phyloP scores from a whole-genome alignment of 1,140 invertebrate genomes.

The Chrysopa pallens region DNA sequence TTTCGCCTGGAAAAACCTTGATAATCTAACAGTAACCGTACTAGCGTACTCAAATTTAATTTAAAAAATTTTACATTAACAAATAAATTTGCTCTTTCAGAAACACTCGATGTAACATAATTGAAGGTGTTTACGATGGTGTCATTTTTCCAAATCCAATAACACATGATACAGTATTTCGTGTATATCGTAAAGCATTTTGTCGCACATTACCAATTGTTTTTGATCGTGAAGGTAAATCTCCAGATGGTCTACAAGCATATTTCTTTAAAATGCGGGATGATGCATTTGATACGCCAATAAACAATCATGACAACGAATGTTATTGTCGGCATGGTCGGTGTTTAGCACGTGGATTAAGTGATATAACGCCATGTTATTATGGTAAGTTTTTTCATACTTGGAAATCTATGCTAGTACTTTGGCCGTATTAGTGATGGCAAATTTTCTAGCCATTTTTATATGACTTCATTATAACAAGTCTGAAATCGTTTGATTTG shows the following conservation, averaged over 20 bases:
- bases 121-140: conserved; percentile 41
- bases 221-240: conserved; percentile 21
- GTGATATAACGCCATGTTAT: conserved; percentile 50
- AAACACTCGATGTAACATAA: conserved; percentile 32
- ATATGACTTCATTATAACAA: no score
- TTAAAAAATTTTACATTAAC: no score
- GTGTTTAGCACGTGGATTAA: conserved; percentile 40
- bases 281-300: conserved; percentile 32
- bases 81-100: conserved; percentile 5
- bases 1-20: no score
- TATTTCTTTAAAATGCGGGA: conserved; percentile 28
- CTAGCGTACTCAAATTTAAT: no score
- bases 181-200: conserved; percentile 45
- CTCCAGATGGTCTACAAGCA: conserved; percentile 20
- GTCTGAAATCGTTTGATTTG: no score
- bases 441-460: no score
- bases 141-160: conserved; percentile 35
- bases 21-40: no score
- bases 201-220: conserved; percentile 40
- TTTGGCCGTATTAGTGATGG: no score
- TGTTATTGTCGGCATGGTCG: conserved; percentile 35
- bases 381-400: conserved; percentile 34
- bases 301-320: conserved; percentile 34
- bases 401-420: no score
- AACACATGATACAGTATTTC: conserved; percentile 27